Base-by-base conservation (phyloP, 1,140 invertebrate species). In the Samia ricini region DNA sequence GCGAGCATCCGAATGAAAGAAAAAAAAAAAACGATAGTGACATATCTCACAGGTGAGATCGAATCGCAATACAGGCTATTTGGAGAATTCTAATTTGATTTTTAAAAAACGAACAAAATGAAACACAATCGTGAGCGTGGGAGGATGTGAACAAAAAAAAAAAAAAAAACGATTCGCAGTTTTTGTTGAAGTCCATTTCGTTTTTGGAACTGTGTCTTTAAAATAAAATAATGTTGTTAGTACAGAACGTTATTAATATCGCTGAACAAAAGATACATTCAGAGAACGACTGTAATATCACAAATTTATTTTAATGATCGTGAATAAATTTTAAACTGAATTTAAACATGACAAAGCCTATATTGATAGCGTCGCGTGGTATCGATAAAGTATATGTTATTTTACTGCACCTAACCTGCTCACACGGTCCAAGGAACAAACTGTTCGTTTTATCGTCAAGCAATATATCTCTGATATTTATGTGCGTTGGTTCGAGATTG, bases 1-100 rank as follows among this genome's bases (percentile, higher is more conserved):
- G 0, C 8, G 20, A 23, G 20, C 7, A 8, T 2, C 20, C 20
- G 22, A 52, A 19, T 15, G 5, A 52, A 52, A 8, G n/a, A 61
- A 57, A 8, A 68, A 64, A 77, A 63, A 63, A 67, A 62, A 75
- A 63, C 15, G 36, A 64, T 8, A 50, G 50, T 33, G 50, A 69
- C 68, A 70, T 76, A 77, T 71, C 64, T 73, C 71, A 75, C 71
- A 70, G 65, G 64, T 63, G 61, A 60, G 66, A 63, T 65, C 56
- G 57, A 59, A 63, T 33, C 50, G 67, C 59, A 69, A 66, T 71
- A 69, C 54, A n/a, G 61, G 64, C 71, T n/a, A 77, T 76, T 74
- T 69, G 61, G 75, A 77, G 71, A 77, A 76, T 75, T 69, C 73
- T 75, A 75, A 83, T 76, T 80, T 71, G 60, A 71, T 70, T 72